Evolutionary conservation across 2,888 invertebrate species (phyloP).

Genomic region (Anagyrus pseudococci): DNA sequence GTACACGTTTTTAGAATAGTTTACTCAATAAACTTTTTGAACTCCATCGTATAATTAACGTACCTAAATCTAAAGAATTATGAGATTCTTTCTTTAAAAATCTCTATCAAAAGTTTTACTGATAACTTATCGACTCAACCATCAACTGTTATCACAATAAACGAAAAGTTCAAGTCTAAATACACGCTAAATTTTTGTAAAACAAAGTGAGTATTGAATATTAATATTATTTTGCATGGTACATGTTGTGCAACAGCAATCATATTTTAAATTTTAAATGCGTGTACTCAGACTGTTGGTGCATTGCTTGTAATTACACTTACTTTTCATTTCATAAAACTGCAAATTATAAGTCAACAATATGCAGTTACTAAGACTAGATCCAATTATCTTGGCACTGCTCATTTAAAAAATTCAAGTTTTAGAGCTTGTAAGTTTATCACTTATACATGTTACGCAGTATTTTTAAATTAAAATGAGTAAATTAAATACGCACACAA

Average conservation of each 20-base stretch:
- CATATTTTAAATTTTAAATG: neutral
- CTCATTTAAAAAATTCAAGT: neutral
- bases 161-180: slow-evolving; percentile 15
- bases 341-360: neutral
- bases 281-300: neutral
- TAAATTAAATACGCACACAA: too few relatives aligned
- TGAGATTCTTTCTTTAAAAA: neutral
- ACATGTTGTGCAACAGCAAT: neutral
- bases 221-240: neutral
- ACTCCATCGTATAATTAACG: too few relatives aligned
- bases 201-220: neutral
- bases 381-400: neutral
- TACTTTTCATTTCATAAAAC: neutral
- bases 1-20: neutral
- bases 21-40: too few relatives aligned
- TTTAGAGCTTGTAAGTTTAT: too few relatives aligned
- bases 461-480: too few relatives aligned
- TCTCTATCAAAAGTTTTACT: slow-evolving; percentile 15
- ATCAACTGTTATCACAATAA: slow-evolving; percentile 12
- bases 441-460: too few relatives aligned
- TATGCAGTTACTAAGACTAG: neutral
- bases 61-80: neutral
- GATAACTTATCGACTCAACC: slow-evolving; percentile 29
- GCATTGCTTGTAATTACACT: neutral
- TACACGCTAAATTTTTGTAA: slow-evolving; percentile 9